phyloP scores from a whole-genome alignment of 2,797 vertebrate genomes.

The Galagoides demidoff region DNA sequence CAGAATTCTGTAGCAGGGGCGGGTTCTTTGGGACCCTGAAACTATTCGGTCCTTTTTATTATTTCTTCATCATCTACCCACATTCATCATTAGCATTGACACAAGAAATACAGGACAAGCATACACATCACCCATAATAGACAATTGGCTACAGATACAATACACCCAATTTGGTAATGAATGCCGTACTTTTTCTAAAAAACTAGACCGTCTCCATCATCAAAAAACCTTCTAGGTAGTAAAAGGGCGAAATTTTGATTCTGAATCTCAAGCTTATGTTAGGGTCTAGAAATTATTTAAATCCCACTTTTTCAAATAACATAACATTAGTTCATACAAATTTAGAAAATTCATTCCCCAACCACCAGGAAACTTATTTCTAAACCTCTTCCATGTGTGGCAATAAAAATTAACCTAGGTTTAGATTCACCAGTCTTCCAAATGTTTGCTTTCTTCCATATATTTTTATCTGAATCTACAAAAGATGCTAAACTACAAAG shows the following conservation, averaged over 20 bases:
- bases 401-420: neutral
- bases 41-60: neutral
- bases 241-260: slow-evolving; percentile 23
- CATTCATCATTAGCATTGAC: neutral
- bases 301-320: neutral
- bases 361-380: neutral
- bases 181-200: neutral
- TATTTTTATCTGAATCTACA: neutral
- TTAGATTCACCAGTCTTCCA: neutral
- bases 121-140: neutral
- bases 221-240: neutral
- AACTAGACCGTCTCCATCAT: neutral
- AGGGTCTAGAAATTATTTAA: slow-evolving; percentile 8
- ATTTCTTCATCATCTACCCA: neutral
- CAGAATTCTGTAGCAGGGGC: neutral
- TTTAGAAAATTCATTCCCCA: neutral
- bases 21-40: neutral
- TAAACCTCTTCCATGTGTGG: neutral
- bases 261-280: neutral
- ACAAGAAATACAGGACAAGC: neutral
- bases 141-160: neutral
- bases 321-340: neutral
- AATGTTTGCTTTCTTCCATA: neutral
- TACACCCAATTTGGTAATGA: neutral
- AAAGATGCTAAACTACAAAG: neutral